Percentiles rank a stretch among this genome's conserved stretches.
Conservation (phyloP, 2,113 vertebrate genomes). For the Etia nguti region DNA sequence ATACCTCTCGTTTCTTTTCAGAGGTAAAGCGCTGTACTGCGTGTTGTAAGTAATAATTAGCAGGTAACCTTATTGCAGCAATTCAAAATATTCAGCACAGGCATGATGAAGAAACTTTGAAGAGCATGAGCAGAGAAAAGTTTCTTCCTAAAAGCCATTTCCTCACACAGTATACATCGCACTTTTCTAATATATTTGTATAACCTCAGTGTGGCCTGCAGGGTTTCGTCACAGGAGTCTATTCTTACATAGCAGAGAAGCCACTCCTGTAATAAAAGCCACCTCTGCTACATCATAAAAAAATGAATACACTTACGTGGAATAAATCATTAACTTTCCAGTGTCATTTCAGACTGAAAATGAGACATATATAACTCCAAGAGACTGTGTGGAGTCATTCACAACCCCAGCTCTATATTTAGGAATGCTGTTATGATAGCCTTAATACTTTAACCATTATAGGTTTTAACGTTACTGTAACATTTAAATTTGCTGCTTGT, state of each 20-base stretch:
- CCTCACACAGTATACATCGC: neutral
- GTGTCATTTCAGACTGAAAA: neutral
- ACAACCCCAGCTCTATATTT: neutral
- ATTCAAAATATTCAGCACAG: neutral
- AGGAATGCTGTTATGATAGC: neutral
- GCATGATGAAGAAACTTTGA: neutral
- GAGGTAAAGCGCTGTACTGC: rapidly evolving
- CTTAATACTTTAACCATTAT: neutral
- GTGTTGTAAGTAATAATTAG: neutral
- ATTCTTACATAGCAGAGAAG: rapidly evolving
- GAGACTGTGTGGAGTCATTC: neutral
- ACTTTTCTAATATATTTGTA: neutral
- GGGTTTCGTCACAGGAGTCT: neutral
- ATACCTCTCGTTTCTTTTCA: neutral
- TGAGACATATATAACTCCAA: neutral
- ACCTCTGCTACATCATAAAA: neutral
- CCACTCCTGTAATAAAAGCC: neutral
- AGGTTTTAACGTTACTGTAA: neutral
- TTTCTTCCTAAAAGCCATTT: neutral
- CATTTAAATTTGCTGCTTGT: neutral
- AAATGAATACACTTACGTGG: neutral
- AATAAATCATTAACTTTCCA: neutral
- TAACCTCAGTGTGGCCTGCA: neutral
- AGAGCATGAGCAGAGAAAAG: neutral
- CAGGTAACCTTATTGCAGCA: neutral